Evolutionary conservation across 64 coral and sea anemone genomes (phyloP).

Genomic region (Pocillopora verrucosa): DNA sequence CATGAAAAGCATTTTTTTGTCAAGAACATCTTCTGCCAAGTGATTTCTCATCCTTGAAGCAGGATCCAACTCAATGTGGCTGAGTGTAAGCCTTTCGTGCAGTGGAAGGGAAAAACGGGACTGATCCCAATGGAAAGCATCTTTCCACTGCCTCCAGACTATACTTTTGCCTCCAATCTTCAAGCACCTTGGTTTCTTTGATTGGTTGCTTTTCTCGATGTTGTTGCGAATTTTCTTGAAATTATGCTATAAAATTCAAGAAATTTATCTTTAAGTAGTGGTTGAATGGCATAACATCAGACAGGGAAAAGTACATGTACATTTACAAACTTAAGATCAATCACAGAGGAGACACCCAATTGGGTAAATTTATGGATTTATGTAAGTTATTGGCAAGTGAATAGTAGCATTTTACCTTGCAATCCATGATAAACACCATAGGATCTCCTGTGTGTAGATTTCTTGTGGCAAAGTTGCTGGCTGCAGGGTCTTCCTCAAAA

Average conservation of each 20-base stretch:
- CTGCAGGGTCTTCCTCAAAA: conserved; percentile 29
- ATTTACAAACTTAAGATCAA: too few species aligned
- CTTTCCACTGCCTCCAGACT: conserved; percentile 7
- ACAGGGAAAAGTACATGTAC: too few species aligned
- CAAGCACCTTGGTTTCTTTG: neutral
- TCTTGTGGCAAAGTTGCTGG: conserved; percentile 11
- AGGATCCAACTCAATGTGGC: conserved; percentile 26
- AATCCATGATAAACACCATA: conserved; percentile 56
- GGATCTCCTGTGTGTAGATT: conserved; percentile 33
- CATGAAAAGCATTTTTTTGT: conserved; percentile 39
- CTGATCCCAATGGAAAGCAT: conserved; percentile 27
- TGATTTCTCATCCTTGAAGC: conserved; percentile 40
- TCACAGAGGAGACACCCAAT: too few species aligned
- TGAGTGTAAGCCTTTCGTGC: conserved; percentile 17
- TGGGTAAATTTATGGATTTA: conserved; percentile 1
- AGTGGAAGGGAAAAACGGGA: conserved; percentile 11
- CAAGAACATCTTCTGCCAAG: conserved; percentile 45
- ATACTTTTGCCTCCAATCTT: neutral
- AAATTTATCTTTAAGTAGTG: neutral
- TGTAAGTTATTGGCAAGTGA: neutral
- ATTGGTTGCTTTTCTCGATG: conserved; percentile 7
- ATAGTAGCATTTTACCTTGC: conserved; percentile 34
- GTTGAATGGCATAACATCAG: too few species aligned
- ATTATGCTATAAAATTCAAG: conserved; percentile 10
- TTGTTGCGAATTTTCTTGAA: conserved; percentile 55